Conservation (phyloP, 53 echinoderm and acorn worm species). For the Henricia sp. region DNA sequence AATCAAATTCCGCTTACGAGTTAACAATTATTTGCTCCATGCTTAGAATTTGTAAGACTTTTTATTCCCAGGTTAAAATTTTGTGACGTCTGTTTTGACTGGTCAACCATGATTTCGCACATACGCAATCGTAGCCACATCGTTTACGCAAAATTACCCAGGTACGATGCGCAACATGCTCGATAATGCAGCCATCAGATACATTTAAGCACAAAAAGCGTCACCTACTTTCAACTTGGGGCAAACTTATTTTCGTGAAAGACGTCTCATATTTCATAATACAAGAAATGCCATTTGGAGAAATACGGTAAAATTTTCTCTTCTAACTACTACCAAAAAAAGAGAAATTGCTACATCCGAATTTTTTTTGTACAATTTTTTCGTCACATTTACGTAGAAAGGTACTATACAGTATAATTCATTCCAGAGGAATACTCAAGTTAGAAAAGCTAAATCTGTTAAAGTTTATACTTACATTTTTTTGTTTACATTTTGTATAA, state of each 20-base stretch:
- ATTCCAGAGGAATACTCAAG: constrained; percentile 10
- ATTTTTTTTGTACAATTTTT: constrained; percentile 23
- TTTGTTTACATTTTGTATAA: constrained; percentile 63
- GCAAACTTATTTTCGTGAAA: too few relatives aligned
- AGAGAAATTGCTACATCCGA: constrained; percentile 1
- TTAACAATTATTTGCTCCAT: too few relatives aligned
- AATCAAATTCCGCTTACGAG: too few relatives aligned
- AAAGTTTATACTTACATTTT: constrained; percentile 36
- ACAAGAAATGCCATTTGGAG: neutral
- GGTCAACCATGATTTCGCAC: too few relatives aligned
- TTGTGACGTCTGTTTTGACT: too few relatives aligned
- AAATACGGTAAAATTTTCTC: neutral
- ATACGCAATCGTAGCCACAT: too few relatives aligned
- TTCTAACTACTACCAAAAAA: neutral
- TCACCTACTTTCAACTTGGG: too few relatives aligned
- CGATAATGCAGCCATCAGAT: neutral
- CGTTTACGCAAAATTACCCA: too few relatives aligned
- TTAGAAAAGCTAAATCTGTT: constrained; percentile 63
- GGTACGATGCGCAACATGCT: too few relatives aligned
- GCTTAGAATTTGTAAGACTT: too few relatives aligned
- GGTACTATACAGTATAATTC: constrained; percentile 27
- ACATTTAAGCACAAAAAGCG: neutral
- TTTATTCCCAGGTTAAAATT: too few relatives aligned
- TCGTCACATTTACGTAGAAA: constrained; percentile 22
- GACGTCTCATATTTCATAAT: constrained; percentile 14